Evolutionary conservation across 1,140 invertebrate species (phyloP).

Genomic region (Aphelinus certus): DNA sequence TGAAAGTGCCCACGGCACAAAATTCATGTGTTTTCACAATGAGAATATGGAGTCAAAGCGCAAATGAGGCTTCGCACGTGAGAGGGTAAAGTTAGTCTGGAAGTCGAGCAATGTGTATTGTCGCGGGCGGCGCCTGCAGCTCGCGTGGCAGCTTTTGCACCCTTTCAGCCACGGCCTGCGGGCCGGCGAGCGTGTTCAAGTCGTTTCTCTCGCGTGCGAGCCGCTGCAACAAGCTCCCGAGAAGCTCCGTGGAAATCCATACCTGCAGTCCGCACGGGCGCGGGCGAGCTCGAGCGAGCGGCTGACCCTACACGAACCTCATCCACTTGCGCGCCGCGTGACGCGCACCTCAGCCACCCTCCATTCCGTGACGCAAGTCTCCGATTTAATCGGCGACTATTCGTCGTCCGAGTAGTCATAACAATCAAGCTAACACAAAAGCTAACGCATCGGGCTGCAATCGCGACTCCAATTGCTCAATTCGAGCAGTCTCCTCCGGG

Average conservation of each 20-base stretch:
- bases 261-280: too few species aligned
- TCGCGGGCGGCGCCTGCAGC: too few species aligned
- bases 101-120: too few species aligned
- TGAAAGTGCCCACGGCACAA: too few species aligned
- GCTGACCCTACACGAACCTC: conserved; percentile 18
- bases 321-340: not conserved
- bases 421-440: not conserved
- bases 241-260: not conserved
- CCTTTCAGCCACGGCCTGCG: not conserved
- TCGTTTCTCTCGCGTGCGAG: not conserved
- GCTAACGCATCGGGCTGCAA: not conserved
- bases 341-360: too few species aligned
- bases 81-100: too few species aligned
- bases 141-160: not conserved
- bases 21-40: too few species aligned
- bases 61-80: too few species aligned
- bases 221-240: not conserved
- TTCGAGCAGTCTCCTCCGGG: too few species aligned
- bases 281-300: not conserved
- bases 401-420: not conserved
- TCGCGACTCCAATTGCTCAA: too few species aligned
- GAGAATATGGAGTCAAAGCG: too few species aligned
- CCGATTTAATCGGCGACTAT: not conserved
- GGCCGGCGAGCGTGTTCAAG: not conserved
- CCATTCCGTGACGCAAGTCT: not conserved